phyloP scores from a whole-genome alignment of 2,888 invertebrate genomes.

The Lysandra coridon region DNA sequence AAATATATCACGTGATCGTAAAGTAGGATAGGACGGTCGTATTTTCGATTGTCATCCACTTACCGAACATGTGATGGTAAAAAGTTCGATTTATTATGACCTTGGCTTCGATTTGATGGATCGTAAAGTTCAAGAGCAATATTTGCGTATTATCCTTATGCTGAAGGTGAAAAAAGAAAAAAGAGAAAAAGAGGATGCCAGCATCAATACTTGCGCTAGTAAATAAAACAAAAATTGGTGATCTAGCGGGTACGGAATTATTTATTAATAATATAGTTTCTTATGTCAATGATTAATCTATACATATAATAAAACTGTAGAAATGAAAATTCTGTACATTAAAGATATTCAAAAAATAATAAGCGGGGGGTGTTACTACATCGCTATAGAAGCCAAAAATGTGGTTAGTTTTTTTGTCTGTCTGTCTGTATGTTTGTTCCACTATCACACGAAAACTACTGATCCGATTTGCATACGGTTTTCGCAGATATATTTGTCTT shows the following conservation, averaged over 20 bases:
- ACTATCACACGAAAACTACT: no score
- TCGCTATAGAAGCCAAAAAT: no score
- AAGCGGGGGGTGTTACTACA: no score
- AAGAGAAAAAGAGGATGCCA: background rate
- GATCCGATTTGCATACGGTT: no score
- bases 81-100: constrained; percentile 12
- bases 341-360: no score
- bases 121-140: constrained; percentile 57
- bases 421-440: no score
- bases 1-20: constrained; percentile 69
- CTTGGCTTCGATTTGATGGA: constrained; percentile 40
- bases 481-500: no score
- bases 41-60: constrained; percentile 63
- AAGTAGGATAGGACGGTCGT: constrained; percentile 65
- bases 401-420: no score
- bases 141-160: constrained; percentile 17
- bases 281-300: no score
- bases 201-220: background rate
- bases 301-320: no score
- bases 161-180: background rate
- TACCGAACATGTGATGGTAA: constrained; percentile 54
- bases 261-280: no score
- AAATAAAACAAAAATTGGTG: background rate
- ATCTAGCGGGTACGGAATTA: background rate
- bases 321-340: no score